Base-by-base conservation (phyloP, 23 tunicate species). In the Corella eumyota region DNA sequence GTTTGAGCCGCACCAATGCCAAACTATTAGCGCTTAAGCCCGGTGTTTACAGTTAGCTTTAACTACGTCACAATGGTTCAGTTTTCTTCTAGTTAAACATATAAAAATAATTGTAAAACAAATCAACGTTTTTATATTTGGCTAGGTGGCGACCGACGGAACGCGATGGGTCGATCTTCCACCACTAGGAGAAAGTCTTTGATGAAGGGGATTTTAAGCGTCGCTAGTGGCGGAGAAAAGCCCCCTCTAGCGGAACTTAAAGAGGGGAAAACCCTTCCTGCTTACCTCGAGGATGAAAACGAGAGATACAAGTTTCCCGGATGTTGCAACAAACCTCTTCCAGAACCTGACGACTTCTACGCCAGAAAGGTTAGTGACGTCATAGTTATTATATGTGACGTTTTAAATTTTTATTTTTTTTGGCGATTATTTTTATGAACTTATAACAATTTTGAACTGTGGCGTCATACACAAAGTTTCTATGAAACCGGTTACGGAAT, bases 261-360 rank as follows among this genome's bases (percentile, higher is more conserved):
- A 63, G 97, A 90, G 58, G 97, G 97, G 27, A 90, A 90, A 45
- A 75, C 59, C 47, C 58, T 79, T 0, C 97, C 97, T 1, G 67
- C 40, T 13, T 90, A 90, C 56, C 45, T 90, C 54, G 56, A 55
- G 0, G 36, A 22, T 2, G 73, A 51, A 6, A 50, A 67, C 63
- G 54, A 66, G n/a, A 58, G 45, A 4, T 72, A 72, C 60, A 19
- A 24, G n/a, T 25, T 60, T 17, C 79, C 78, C 15, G 87, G 47
- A 0, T 45, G 68, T 44, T 2, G 32, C 15, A 28, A 78, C 36
- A 72, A 55, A 27, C 76, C 88, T 25, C 82, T 79, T 0, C 40
- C 79, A 27, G 97, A 90, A 23, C 77, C 77, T 0, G 97, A 90
- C 40, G 57, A 58, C 3, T 90, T 37, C 55, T 90, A 90, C 60